Evolutionary conservation across 2,113 vertebrate genomes (phyloP).

Genomic region (Sclerurus mexicanus): DNA sequence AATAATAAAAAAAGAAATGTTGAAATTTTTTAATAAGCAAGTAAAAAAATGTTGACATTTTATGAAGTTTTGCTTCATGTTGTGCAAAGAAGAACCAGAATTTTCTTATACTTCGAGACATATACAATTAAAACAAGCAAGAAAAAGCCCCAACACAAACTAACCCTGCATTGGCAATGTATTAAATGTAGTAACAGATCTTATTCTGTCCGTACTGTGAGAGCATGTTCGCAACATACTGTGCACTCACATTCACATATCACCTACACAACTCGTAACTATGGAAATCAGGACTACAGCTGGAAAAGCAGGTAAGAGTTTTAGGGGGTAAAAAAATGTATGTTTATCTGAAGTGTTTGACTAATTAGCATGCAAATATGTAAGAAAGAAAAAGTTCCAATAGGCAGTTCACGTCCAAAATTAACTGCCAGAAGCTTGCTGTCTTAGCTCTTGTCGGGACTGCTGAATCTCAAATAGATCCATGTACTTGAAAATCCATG

Average conservation of each 20-base stretch:
- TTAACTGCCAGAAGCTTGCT: background rate
- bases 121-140: background rate
- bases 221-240: fast-evolving
- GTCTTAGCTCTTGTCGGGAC: background rate
- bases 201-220: background rate
- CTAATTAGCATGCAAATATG: background rate
- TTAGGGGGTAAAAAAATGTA: background rate
- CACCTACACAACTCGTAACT: background rate
- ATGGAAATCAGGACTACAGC: background rate
- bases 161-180: background rate
- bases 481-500: background rate
- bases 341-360: background rate
- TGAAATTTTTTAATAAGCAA: background rate
- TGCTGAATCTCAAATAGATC: background rate
- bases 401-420: background rate
- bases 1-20: too few relatives aligned
- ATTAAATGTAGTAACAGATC: background rate
- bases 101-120: background rate
- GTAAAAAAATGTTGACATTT: background rate
- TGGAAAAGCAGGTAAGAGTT: background rate
- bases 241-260: background rate
- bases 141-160: background rate
- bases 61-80: background rate
- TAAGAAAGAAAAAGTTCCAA: background rate
- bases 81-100: background rate